phyloP scores from a whole-genome alignment of 2,113 vertebrate genomes.

The Pogona vitticeps region DNA sequence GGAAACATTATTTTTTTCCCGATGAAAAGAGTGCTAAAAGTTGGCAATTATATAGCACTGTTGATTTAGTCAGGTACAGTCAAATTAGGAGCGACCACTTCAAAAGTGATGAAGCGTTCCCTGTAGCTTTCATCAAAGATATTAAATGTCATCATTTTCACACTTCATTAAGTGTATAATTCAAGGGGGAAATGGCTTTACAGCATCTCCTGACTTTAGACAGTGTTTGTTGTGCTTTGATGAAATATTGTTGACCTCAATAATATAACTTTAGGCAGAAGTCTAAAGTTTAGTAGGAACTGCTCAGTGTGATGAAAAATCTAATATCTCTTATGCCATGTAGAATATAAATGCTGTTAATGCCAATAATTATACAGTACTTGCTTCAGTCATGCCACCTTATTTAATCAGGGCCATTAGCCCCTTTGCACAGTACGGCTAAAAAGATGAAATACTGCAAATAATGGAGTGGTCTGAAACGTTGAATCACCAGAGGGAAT shows the following conservation, averaged over 20 bases:
- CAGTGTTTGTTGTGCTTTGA: slow-evolving; percentile 40
- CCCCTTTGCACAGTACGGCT: background rate
- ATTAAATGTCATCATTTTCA: slow-evolving; percentile 63
- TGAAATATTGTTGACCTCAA: slow-evolving; percentile 44
- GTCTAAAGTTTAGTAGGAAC: slow-evolving; percentile 23
- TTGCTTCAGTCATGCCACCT: background rate
- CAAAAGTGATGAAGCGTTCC: slow-evolving; percentile 56
- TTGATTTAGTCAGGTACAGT: slow-evolving; percentile 49
- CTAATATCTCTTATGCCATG: slow-evolving; percentile 29
- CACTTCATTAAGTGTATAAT: slow-evolving; percentile 57
- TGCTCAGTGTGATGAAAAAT: slow-evolving; percentile 8
- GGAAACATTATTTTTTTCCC: slow-evolving; percentile 15
- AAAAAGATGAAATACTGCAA: slow-evolving; percentile 3
- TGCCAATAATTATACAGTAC: slow-evolving; percentile 26
- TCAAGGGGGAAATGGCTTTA: slow-evolving; percentile 51
- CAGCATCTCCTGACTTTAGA: slow-evolving; percentile 25
- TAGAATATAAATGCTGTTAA: slow-evolving; percentile 32
- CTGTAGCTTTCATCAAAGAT: slow-evolving; percentile 51
- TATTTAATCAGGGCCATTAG: slow-evolving; percentile 15
- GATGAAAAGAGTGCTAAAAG: slow-evolving; percentile 12
- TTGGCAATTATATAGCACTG: slow-evolving; percentile 3
- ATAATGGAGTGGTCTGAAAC: background rate
- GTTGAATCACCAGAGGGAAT: background rate
- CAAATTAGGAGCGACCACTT: slow-evolving; percentile 50
- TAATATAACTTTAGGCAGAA: slow-evolving; percentile 28